These are phyloP conservation scores for Paratrypauchen microcephalus DNA, from an alignment of 2,797 vertebrate species.

Conservation along the genomic window DNA sequence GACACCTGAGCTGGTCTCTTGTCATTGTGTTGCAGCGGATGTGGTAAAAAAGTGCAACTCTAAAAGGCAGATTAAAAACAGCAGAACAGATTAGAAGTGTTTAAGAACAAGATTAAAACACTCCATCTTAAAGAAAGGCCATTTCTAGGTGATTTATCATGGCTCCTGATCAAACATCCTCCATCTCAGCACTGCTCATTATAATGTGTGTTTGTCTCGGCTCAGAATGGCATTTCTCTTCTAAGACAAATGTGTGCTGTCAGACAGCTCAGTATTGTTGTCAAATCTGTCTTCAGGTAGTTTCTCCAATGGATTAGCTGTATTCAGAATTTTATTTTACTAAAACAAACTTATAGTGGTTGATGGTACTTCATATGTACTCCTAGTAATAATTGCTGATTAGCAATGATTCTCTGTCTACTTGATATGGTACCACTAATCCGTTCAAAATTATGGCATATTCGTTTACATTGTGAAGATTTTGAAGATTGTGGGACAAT, in stretches of 20 bases:
- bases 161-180: slow-evolving; percentile 39
- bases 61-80: slow-evolving; percentile 64
- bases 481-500: too few species aligned
- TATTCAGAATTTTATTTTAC: neutral
- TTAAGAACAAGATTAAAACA: slow-evolving; percentile 68
- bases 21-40: slow-evolving; percentile 39
- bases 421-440: too few species aligned
- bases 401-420: too few species aligned
- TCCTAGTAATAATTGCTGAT: too few species aligned
- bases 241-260: slow-evolving; percentile 11
- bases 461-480: too few species aligned
- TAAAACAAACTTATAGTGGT: neutral
- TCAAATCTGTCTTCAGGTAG: neutral
- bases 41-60: slow-evolving; percentile 25
- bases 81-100: slow-evolving; percentile 56
- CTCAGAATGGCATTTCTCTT: slow-evolving; percentile 46
- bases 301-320: neutral
- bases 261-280: slow-evolving; percentile 8
- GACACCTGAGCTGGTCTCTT: slow-evolving; percentile 25
- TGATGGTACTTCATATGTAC: too few species aligned
- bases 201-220: slow-evolving; percentile 50
- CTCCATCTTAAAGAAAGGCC: slow-evolving; percentile 56
- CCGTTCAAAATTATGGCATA: too few species aligned
- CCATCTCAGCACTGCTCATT: slow-evolving; percentile 25
- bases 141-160: slow-evolving; percentile 61